These are phyloP conservation scores for Galerucella pusilla DNA, from an alignment of 2,888 invertebrate genomes.

Conservation along the genomic window DNA sequence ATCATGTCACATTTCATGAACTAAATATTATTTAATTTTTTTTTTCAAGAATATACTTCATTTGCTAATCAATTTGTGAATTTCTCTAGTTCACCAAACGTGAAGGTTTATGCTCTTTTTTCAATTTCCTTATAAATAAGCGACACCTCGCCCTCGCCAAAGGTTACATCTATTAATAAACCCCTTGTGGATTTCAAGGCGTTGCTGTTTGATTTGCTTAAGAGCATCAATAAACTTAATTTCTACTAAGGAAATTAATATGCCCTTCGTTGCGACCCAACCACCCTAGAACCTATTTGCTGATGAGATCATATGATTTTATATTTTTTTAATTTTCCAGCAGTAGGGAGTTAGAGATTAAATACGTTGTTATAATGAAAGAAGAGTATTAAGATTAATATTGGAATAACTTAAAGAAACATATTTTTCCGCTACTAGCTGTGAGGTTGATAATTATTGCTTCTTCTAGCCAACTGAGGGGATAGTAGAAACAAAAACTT, in stretches of 20 bases:
- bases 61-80: too few species aligned
- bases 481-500: too few species aligned
- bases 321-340: constrained; percentile 24
- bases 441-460: too few species aligned
- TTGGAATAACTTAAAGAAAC: constrained; percentile 2
- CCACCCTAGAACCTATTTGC: constrained; percentile 58
- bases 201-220: constrained; percentile 63
- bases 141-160: constrained; percentile 55
- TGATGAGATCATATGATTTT: constrained; percentile 58
- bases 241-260: constrained; percentile 64
- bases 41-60: too few species aligned
- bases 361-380: background rate
- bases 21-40: too few species aligned
- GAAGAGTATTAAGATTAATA: background rate
- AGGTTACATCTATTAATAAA: constrained; percentile 57
- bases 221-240: constrained; percentile 64
- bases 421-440: too few species aligned
- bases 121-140: constrained; percentile 13
- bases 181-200: constrained; percentile 55
- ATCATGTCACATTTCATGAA: too few species aligned
- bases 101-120: background rate
- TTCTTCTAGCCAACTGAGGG: too few species aligned
- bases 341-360: background rate
- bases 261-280: constrained; percentile 48
- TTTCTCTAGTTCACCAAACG: background rate